A percentile compares a stretch with the other conserved stretches of the same genome.
These are phyloP conservation scores for Hylaea fasciaria DNA, from an alignment of 2,888 invertebrate genomes.

Conservation along the genomic window DNA sequence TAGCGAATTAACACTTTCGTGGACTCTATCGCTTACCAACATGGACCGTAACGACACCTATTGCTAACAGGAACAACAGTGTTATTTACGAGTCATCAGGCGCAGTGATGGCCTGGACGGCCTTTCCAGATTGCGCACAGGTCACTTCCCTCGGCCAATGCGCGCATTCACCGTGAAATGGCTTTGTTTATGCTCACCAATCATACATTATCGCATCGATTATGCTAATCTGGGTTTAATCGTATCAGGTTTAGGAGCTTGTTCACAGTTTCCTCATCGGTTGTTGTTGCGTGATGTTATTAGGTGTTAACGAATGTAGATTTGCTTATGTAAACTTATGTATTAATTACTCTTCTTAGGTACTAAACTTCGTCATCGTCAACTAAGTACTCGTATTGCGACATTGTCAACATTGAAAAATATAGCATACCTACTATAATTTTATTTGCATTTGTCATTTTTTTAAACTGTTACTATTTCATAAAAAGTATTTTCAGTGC, in stretches of 20 bases:
- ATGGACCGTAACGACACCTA: background rate
- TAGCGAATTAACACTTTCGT: too few relatives aligned
- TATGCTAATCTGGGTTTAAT: constrained; percentile 2
- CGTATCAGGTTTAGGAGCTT: constrained; percentile 1
- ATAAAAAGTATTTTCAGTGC: too few relatives aligned
- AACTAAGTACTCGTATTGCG: too few relatives aligned
- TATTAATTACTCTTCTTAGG: too few relatives aligned
- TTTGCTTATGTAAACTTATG: too few relatives aligned
- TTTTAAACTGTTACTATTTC: too few relatives aligned
- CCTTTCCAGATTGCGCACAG: constrained; percentile 20
- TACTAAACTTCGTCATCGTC: too few relatives aligned
- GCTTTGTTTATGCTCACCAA: constrained; percentile 14
- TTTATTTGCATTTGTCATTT: too few relatives aligned
- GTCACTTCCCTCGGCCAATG: constrained; percentile 12
- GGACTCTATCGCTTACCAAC: background rate
- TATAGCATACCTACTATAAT: too few relatives aligned
- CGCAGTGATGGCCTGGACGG: constrained; percentile 4
- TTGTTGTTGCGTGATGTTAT: background rate
- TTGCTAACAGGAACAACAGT: background rate
- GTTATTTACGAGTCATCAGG: constrained; percentile 10
- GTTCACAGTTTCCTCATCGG: background rate
- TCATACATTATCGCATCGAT: constrained; percentile 16
- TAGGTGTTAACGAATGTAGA: too few relatives aligned
- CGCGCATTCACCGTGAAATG: constrained; percentile 25
- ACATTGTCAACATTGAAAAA: too few relatives aligned